Base-by-base conservation (phyloP, 2,113 vertebrate genomes). In the Indicator maculatus region DNA sequence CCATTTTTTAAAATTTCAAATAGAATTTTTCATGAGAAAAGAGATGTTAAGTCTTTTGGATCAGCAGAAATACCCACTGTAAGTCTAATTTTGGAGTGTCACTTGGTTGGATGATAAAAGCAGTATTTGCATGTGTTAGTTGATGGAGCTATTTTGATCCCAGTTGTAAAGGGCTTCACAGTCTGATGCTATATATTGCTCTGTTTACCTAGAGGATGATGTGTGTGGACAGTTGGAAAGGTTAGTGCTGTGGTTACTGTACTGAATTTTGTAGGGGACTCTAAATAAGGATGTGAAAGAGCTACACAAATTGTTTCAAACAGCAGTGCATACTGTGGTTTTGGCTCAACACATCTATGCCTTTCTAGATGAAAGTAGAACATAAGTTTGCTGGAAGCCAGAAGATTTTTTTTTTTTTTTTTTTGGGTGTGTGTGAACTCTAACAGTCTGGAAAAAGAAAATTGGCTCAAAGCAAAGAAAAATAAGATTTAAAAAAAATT, bases 331-430 rank as follows among this genome's bases (percentile, higher is more conserved):
- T 79, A 31, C 55, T 3, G 23, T 89, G 71, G 78, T 20, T 96
- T 95, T 87, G 66, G 84, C 74, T 90, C 55, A 76, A 76, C 19
- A 47, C 47, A 30, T 89, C 88, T 89, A 59, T 93, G 72, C 60
- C 28, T 88, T 96, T 95, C 60, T 88, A 88, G 75, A 87, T 96
- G 89, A 93, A 95, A 93, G 82, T 41, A 85, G 75, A 95, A 77
- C 75, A 64, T 64, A 92, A 93, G 84, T 86, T 93, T 89, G 82
- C 84, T 93, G 64, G 87, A 93, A 96, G 87, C 71, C 78, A 92
- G 63, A 82, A 74, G 55, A 52, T 50, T 47, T 47, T 47, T 41
- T 24, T 94, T 76, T 50, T 47, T 47, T 47, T 41, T 24, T 94
- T 76, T 58, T 65, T 63, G 36, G 36, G 36, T 36, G 36, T 36